Conservation (phyloP, 2,797 vertebrate species). For the Paguma larvata region DNA sequence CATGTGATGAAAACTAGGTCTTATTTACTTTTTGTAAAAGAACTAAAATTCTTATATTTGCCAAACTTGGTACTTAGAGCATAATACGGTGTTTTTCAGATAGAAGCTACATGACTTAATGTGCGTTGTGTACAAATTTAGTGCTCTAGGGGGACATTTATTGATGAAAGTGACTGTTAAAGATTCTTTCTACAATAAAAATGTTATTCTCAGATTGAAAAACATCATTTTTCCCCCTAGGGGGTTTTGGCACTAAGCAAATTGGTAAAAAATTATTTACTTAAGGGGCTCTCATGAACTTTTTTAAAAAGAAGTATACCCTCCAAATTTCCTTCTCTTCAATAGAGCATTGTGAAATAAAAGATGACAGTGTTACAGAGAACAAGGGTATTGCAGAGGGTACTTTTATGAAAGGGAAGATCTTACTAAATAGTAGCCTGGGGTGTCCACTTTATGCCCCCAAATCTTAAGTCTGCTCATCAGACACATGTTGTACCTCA, state of each 20-base stretch:
- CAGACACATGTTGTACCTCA: not conserved
- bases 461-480: not conserved
- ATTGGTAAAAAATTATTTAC: not conserved
- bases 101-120: not conserved
- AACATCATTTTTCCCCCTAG: not conserved
- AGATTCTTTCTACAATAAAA: conserved; percentile 50
- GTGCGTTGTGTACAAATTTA: not conserved
- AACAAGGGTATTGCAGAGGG: not conserved
- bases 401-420: not conserved
- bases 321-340: conserved; percentile 3
- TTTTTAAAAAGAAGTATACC: not conserved
- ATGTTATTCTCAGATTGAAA: not conserved
- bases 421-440: not conserved
- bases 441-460: not conserved
- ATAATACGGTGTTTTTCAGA: not conserved
- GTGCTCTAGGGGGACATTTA: not conserved
- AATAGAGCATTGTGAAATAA: not conserved
- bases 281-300: not conserved
- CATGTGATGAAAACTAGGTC: not conserved
- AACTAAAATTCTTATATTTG: conserved; percentile 29
- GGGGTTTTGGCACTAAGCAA: conserved; percentile 2
- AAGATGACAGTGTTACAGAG: not conserved
- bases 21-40: not conserved
- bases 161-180: conserved; percentile 11
- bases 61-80: not conserved